These are phyloP conservation scores for Trichechus manatus DNA, from an alignment of 2,113 vertebrate species.

Conservation along the genomic window DNA sequence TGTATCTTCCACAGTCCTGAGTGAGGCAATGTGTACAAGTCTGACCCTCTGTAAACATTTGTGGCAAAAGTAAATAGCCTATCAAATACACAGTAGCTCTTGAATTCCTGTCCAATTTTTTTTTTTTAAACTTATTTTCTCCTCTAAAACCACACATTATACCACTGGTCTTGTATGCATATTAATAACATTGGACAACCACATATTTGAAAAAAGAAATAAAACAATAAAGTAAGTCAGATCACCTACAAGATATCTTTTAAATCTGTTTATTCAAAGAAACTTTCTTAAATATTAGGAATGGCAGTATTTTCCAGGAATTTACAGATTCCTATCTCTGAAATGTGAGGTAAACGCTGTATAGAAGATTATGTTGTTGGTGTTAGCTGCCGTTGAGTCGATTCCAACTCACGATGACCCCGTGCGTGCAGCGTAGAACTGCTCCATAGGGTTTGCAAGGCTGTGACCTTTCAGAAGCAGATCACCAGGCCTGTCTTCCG, in stretches of 20 bases:
- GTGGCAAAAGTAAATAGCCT: not conserved
- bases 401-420: not conserved
- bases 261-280: conserved; percentile 3
- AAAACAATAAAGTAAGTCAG: not conserved
- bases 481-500: not conserved
- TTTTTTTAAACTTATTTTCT: not conserved
- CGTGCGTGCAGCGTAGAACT: not conserved
- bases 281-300: not conserved
- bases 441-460: not conserved
- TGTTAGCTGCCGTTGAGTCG: not conserved
- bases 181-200: not conserved
- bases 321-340: not conserved
- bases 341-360: not conserved
- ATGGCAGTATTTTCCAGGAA: not conserved
- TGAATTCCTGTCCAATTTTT: not conserved
- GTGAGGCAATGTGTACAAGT: not conserved
- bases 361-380: not conserved
- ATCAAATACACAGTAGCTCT: not conserved
- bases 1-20: not conserved
- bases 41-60: not conserved
- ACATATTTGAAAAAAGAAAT: not conserved
- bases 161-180: not conserved
- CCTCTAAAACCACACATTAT: not conserved
- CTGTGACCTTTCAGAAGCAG: not conserved
- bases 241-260: not conserved